Conservation (phyloP, 2,113 vertebrate genomes). For the Phocoena phocoena region DNA sequence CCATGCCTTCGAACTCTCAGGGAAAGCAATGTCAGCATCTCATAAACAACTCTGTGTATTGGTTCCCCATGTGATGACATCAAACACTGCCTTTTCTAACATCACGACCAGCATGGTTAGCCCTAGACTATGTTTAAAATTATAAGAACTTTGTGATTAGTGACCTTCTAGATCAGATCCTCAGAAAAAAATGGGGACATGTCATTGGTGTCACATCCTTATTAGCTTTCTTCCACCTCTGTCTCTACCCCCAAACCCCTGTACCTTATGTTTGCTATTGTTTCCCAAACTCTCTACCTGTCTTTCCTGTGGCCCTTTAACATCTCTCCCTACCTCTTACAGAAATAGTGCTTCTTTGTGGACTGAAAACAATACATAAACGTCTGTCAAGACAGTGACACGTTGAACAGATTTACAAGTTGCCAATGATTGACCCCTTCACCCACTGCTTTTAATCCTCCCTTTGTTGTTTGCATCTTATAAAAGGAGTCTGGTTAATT, state of each 20-base stretch:
- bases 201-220: neutral
- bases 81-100: neutral
- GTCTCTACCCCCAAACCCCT: neutral
- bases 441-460: neutral
- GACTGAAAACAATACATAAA: neutral
- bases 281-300: neutral
- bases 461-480: neutral
- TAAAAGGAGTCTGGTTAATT: neutral
- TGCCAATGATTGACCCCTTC: neutral
- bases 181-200: neutral
- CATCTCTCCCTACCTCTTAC: neutral
- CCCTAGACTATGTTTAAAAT: conserved; percentile 6
- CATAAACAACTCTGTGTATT: neutral
- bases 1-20: neutral
- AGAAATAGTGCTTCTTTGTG: neutral
- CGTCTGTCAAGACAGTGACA: neutral
- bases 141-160: neutral
- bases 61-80: neutral
- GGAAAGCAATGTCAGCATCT: neutral
- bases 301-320: neutral
- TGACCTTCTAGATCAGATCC: neutral
- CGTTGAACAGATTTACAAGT: neutral
- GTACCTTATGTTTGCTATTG: neutral
- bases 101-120: neutral
- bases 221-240: neutral